Evolutionary conservation across 2,888 invertebrate species (phyloP).

Genomic region (Gymnosoma rotundatum): DNA sequence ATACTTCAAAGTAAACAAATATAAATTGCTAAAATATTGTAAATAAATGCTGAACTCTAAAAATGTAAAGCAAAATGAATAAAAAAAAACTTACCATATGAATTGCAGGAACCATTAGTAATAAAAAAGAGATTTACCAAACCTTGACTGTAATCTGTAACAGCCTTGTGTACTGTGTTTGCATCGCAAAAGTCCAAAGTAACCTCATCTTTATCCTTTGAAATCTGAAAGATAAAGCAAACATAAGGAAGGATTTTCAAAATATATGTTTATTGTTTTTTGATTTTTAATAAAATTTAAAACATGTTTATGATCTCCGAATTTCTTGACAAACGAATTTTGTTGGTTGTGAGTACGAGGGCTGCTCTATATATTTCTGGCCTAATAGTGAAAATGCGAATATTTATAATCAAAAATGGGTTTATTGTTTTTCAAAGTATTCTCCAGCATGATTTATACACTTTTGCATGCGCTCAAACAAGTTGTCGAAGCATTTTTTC

Average conservation of each 20-base stretch:
- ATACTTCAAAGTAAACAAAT: not conserved
- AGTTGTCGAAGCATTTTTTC: too few relatives aligned
- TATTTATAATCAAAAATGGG: too few relatives aligned
- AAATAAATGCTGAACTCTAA: not conserved
- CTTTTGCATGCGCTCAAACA: too few relatives aligned
- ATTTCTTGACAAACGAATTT: too few relatives aligned
- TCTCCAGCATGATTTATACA: too few relatives aligned
- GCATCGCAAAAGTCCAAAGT: conserved; percentile 78
- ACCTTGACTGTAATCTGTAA: conserved; percentile 80
- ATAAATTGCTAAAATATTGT: not conserved
- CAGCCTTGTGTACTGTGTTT: conserved; percentile 75
- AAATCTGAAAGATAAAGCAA: conserved; percentile 72
- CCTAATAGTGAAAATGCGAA: too few relatives aligned
- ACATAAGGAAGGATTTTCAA: not conserved
- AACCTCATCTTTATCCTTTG: conserved; percentile 72
- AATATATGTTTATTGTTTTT: too few relatives aligned
- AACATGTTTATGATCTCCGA: too few relatives aligned
- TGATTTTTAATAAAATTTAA: too few relatives aligned
- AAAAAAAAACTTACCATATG: conserved; percentile 76
- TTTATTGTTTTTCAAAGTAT: too few relatives aligned
- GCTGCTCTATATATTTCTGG: too few relatives aligned
- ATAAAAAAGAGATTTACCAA: conserved; percentile 80
- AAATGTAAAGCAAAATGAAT: not conserved
- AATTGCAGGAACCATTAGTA: conserved; percentile 77
- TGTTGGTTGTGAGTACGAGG: too few relatives aligned